Conservation (phyloP, 2,888 invertebrate genomes). For the Lepidochrysops patricia region DNA sequence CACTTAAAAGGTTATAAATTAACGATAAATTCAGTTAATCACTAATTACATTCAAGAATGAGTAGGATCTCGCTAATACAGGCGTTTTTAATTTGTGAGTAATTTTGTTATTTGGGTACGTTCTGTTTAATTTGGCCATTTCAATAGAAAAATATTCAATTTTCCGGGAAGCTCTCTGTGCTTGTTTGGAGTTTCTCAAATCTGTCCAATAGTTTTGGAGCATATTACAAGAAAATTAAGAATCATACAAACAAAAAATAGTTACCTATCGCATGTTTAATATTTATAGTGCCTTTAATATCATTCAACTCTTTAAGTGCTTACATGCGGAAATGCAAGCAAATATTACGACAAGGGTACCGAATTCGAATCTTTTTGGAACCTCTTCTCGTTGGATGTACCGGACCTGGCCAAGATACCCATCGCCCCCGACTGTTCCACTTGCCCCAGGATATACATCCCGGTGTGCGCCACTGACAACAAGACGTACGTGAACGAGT, state of each 20-base stretch:
- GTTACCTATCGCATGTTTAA: no score
- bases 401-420: background rate
- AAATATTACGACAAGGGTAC: background rate
- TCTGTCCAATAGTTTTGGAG: no score
- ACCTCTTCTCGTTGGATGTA: background rate
- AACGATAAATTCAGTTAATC: background rate
- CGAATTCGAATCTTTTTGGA: background rate
- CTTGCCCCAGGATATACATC: conserved; percentile 33
- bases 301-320: no score
- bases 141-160: no score
- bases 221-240: no score
- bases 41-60: background rate
- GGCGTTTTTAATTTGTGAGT: background rate
- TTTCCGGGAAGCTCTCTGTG: no score
- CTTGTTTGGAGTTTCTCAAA: no score
- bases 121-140: no score
- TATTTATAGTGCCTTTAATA: no score
- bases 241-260: no score
- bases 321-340: no score
- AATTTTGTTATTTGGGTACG: background rate
- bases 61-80: background rate
- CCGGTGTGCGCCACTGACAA: conserved; percentile 39
- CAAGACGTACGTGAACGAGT: conserved; percentile 39
- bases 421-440: background rate
- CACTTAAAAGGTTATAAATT: background rate